Percentiles rank a stretch among this genome's conserved stretches.
Conservation (phyloP, 2,797 vertebrate species). For the Dryobates pubescens region DNA sequence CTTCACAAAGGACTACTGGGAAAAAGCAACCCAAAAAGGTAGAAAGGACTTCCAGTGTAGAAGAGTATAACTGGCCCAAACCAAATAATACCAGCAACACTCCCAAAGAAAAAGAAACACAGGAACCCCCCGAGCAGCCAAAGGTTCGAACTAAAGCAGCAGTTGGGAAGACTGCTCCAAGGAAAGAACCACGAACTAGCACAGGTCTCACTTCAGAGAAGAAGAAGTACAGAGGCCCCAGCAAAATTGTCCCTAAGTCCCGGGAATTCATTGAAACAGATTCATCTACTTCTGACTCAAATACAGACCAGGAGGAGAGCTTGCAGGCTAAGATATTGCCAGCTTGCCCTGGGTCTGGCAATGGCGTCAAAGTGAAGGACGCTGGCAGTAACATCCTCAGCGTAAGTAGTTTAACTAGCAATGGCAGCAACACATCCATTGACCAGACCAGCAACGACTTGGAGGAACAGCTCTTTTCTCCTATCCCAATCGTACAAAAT, state of each 20-base stretch:
- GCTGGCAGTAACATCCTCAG: slow-evolving; percentile 82
- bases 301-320: slow-evolving; percentile 91
- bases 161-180: slow-evolving; percentile 89
- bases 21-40: slow-evolving; percentile 94
- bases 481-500: slow-evolving; percentile 81
- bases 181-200: slow-evolving; percentile 90
- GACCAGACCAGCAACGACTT: slow-evolving; percentile 83
- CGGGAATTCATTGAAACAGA: slow-evolving; percentile 96
- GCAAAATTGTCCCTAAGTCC: slow-evolving; percentile 92
- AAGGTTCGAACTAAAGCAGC: slow-evolving; percentile 88
- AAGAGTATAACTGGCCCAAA: slow-evolving; percentile 90
- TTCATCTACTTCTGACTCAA: slow-evolving; percentile 93
- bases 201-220: slow-evolving; percentile 84
- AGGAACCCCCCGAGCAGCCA: slow-evolving; percentile 83
- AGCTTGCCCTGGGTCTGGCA: slow-evolving; percentile 71
- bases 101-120: slow-evolving; percentile 89
- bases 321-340: slow-evolving; percentile 83
- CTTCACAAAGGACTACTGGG: slow-evolving; percentile 87
- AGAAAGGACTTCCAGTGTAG: slow-evolving; percentile 86
- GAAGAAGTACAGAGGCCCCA: slow-evolving; percentile 91
- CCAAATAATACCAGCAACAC: slow-evolving; percentile 85
- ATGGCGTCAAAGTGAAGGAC: slow-evolving; percentile 80
- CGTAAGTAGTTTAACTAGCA: slow-evolving; percentile 83
- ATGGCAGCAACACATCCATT: slow-evolving; percentile 82
- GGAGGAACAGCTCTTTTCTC: slow-evolving; percentile 83